These are phyloP conservation scores for Uromys caudimaculatus DNA, from an alignment of 2,797 vertebrate species.

Conservation along the genomic window DNA sequence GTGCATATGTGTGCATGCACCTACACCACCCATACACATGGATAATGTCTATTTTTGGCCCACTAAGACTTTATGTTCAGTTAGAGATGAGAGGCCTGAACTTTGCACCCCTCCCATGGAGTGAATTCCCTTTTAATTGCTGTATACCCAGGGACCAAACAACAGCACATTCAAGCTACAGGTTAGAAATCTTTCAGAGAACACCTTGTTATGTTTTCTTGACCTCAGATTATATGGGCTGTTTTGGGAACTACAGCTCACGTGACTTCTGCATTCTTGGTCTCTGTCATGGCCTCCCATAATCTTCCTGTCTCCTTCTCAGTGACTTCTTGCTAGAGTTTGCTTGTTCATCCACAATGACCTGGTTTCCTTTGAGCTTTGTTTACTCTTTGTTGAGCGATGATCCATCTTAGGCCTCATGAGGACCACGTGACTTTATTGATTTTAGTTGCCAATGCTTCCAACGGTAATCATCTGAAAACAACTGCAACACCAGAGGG, in stretches of 20 bases:
- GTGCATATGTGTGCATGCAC: too few relatives aligned
- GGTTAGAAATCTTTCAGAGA: background rate
- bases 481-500: background rate
- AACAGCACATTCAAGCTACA: background rate
- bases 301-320: slow-evolving; percentile 63
- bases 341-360: slow-evolving; percentile 76
- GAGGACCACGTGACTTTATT: slow-evolving; percentile 60
- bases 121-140: background rate
- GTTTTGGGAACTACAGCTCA: slow-evolving; percentile 59
- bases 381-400: slow-evolving; percentile 70
- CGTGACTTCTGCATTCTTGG: slow-evolving; percentile 37
- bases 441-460: slow-evolving; percentile 65
- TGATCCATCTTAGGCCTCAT: slow-evolving; percentile 38
- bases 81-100: slow-evolving; percentile 29
- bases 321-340: slow-evolving; percentile 63
- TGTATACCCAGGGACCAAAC: background rate
- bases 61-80: background rate
- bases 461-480: slow-evolving; percentile 4
- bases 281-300: slow-evolving; percentile 44
- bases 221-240: background rate
- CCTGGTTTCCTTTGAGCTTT: slow-evolving; percentile 81
- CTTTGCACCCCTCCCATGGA: background rate
- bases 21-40: background rate
- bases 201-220: slow-evolving; percentile 40
- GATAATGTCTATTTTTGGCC: background rate